Evolutionary conservation across 1,140 invertebrate species (phyloP), one percentile per base, ranked within the genome.

Genomic region (Globodera ellingtonae): DNA sequence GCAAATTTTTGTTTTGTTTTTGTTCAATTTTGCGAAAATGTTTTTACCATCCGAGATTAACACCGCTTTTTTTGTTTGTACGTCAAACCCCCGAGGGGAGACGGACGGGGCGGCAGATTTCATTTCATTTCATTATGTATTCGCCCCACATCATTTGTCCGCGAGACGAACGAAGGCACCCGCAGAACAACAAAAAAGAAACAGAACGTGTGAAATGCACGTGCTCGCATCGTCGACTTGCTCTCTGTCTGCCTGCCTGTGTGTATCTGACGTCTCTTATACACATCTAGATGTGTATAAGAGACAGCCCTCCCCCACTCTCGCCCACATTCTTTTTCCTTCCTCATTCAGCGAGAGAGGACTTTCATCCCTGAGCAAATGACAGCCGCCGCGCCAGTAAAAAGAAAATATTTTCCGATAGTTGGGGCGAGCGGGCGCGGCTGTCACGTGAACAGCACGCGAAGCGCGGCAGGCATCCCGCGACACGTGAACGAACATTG

Each of bases 281-380:
- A n/a, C n/a, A n/a, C n/a, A n/a, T n/a, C n/a, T n/a, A n/a, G n/a
- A n/a, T n/a, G n/a, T n/a, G n/a, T n/a, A n/a, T n/a, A n/a, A n/a
- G n/a, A n/a, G n/a, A n/a, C n/a, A n/a, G n/a, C 56, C 56, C 56
- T 4, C 56, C 56, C 56, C 15, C 18, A 10, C 56, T 15, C 52
- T 15, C 15, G 13, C 56, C 56, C 56, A 18, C 18, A 18, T 62
- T 62, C 15, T 15, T 62, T 62, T 52, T 62, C 56, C 56, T 62
- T 62, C 56, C 56, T 62, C 18, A 15, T 62, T 62, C n/a, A 15
- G 67, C n/a, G 8, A 44, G 46, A 70, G 67, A 70, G 67, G 67
- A 70, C 67, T 70, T 70, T 70, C 67, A 70, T 70, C 67, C 67
- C 67, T 35, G 35, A 35, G 67, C 67, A 70, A 35, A 47, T 47